Evolutionary conservation across 2,888 invertebrate genomes (phyloP).

Genomic region (Acronicta alni): DNA sequence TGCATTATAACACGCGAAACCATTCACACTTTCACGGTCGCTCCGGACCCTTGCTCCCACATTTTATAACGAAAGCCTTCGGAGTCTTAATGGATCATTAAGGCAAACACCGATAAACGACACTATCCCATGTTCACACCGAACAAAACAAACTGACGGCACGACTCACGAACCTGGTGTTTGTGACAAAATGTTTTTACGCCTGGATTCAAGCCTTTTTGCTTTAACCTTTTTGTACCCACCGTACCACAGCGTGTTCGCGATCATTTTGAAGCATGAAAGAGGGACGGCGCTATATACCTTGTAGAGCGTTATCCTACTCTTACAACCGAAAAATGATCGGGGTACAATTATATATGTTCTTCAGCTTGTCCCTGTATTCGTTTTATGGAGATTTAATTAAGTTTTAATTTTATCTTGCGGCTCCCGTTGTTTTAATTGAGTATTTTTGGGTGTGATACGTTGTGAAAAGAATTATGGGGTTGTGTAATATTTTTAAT

Average conservation of each 20-base stretch:
- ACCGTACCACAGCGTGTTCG: slow-evolving; percentile 2
- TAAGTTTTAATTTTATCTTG: slow-evolving; percentile 87
- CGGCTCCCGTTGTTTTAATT: slow-evolving; percentile 80
- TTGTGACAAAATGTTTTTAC: slow-evolving; percentile 81
- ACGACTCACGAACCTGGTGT: slow-evolving; percentile 63
- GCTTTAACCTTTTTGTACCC: slow-evolving; percentile 34
- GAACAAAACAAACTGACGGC: slow-evolving; percentile 52
- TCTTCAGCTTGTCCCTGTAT: slow-evolving; percentile 19
- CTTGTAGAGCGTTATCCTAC: too few relatives aligned
- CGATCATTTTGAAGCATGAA: too few relatives aligned
- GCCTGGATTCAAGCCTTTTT: slow-evolving; percentile 60
- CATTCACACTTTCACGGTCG: slow-evolving; percentile 44
- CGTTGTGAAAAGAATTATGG: slow-evolving; percentile 70
- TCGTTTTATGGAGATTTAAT: slow-evolving; percentile 83
- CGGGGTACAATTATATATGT: neutral
- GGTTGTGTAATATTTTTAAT: slow-evolving; percentile 65
- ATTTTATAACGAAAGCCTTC: slow-evolving; percentile 54
- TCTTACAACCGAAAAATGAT: too few relatives aligned
- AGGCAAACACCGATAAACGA: slow-evolving; percentile 56
- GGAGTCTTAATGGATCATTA: slow-evolving; percentile 58
- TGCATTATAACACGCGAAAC: slow-evolving; percentile 19
- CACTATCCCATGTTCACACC: slow-evolving; percentile 59
- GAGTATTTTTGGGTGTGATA: slow-evolving; percentile 70
- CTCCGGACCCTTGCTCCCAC: slow-evolving; percentile 16
- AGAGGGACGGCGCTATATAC: too few relatives aligned